Evolutionary conservation across 2,888 invertebrate genomes (phyloP), one percentile per base, ranked within the genome.

Genomic region (Drosophila mayaguana): DNA sequence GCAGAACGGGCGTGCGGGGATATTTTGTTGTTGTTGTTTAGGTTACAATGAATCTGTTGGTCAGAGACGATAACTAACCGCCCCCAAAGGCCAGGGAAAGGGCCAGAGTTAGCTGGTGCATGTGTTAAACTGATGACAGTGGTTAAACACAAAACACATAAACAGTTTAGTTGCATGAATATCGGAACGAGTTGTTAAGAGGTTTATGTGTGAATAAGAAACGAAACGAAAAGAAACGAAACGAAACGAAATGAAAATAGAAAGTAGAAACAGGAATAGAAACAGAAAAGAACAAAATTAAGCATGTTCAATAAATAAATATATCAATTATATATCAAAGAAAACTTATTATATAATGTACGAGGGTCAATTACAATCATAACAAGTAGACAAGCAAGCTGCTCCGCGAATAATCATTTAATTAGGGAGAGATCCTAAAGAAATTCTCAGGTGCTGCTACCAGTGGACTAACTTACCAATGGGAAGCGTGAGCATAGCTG

Each of bases 401-500:
- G 45, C 18, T 12, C 28, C 40, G 20, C n/a, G 25, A 16, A 22
- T 54, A n/a, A 38, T n/a, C 53, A 40, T 25, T 28, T 40, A 16
- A 38, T 38, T 36, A 28, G 40, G 22, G 3, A 54, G n/a, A 40
- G 3, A 28, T 25, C 38, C 22, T 25, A 51, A 43, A 68, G 48
- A 20, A 38, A 16, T 5, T 22, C 43, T n/a, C 11, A 57, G 43
- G 14, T 32, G 22, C 56, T 22, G 32, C 45, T 45, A 22, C 48
- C 50, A 66, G 14, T 38, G 48, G 32, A 5, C 14, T 36, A 50
- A 92, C 92, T 93, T 86, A 95, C 95, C 95, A 82, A 95, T 94
- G 72, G 95, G 95, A 80, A 95, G 91, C 63, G 95, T 95, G 51
- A 95, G 93, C 90, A 95, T 94, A 7, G 95, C 94, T 22, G 91